These are phyloP conservation scores for Slavum lentiscoides DNA, from an alignment of 2,888 invertebrate species.

Conservation along the genomic window DNA sequence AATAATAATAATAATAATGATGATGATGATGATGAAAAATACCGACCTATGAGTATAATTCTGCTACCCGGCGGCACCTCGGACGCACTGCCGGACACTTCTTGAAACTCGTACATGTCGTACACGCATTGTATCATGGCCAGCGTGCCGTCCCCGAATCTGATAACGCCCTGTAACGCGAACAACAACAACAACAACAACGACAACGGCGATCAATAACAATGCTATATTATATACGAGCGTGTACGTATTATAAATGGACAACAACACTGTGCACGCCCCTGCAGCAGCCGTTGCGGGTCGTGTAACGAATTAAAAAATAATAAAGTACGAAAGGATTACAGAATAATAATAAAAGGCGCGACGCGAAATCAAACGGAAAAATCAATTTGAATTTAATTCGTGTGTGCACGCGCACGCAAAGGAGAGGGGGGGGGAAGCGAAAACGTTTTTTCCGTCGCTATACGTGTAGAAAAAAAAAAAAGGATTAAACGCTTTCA, in stretches of 20 bases:
- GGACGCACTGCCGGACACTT: neutral
- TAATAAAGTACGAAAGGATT: too few species aligned
- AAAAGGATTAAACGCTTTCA: constrained; percentile 21
- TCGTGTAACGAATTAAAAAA: neutral
- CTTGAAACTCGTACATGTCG: constrained; percentile 45
- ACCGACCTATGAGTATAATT: constrained; percentile 42
- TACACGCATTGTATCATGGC: constrained; percentile 39
- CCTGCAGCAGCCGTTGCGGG: too few species aligned
- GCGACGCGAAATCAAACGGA: neutral
- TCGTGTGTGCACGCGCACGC: neutral
- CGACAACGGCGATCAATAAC: too few species aligned
- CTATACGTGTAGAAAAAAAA: neutral
- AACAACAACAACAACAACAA: neutral
- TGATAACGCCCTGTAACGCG: constrained; percentile 25
- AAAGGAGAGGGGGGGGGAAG: too few species aligned
- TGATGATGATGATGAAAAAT: neutral
- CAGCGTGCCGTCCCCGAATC: constrained; percentile 17
- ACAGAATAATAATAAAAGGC: neutral
- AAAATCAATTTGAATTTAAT: constrained; percentile 28
- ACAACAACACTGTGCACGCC: too few species aligned
- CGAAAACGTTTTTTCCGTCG: too few species aligned
- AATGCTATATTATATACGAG: too few species aligned
- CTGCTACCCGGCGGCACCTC: constrained; percentile 43
- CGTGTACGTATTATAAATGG: too few species aligned
- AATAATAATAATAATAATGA: neutral